Percentiles rank a stretch among this genome's conserved stretches.
These are phyloP conservation scores for Stenopsyche tienmushanensis DNA, from an alignment of 1,140 invertebrate species.

Conservation along the genomic window DNA sequence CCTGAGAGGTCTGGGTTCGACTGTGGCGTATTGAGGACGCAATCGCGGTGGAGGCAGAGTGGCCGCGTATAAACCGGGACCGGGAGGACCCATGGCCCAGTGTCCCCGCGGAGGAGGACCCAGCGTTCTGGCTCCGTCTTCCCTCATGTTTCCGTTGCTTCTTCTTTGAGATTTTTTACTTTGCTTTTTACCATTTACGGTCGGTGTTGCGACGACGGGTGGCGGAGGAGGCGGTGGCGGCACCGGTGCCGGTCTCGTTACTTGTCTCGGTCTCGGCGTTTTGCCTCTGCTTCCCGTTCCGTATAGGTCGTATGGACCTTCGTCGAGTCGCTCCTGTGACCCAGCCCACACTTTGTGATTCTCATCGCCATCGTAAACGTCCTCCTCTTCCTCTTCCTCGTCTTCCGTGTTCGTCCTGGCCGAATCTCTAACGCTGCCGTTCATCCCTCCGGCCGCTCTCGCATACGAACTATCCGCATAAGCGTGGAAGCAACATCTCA, in stretches of 20 bases:
- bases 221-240: slow-evolving; percentile 76
- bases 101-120: slow-evolving; percentile 45
- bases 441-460: slow-evolving; percentile 55
- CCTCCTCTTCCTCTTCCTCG: slow-evolving; percentile 69
- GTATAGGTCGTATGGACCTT: slow-evolving; percentile 71
- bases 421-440: slow-evolving; percentile 54
- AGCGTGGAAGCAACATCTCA: slow-evolving; percentile 92
- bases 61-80: slow-evolving; percentile 54
- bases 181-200: slow-evolving; percentile 58
- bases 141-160: slow-evolving; percentile 50
- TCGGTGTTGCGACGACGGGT: slow-evolving; percentile 47
- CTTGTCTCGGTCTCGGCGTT: slow-evolving; percentile 76
- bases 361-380: slow-evolving; percentile 85
- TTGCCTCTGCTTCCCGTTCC: slow-evolving; percentile 71
- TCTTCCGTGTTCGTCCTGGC: slow-evolving; percentile 57
- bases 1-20: slow-evolving; percentile 69
- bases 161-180: slow-evolving; percentile 53
- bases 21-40: slow-evolving; percentile 61
- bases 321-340: slow-evolving; percentile 70
- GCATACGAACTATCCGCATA: slow-evolving; percentile 93
- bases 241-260: slow-evolving; percentile 71
- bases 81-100: slow-evolving; percentile 45
- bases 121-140: slow-evolving; percentile 46
- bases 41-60: slow-evolving; percentile 60
- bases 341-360: slow-evolving; percentile 93